Base-by-base conservation (phyloP, 2,888 invertebrate genomes). In the Onchidella celtica region DNA sequence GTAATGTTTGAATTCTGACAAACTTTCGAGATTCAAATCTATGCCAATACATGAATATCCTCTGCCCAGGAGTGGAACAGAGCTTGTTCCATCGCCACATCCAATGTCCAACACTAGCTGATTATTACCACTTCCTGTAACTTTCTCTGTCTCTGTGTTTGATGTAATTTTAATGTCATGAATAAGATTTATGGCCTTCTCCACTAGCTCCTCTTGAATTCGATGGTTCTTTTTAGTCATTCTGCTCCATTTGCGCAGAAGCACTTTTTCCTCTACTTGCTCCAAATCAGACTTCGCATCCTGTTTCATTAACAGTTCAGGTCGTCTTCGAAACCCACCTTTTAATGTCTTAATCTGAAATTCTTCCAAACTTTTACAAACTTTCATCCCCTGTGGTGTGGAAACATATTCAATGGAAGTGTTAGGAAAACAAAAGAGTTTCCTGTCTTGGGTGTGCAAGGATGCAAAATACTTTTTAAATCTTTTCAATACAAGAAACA, bases 11-110 rank as follows among this genome's bases (percentile, higher is more conserved):
- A 65, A 63, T n/a, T 59, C 84, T 38, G 29, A 79, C 47, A 73
- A 68, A 65, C 79, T 78, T 65, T 75, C 61, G 36, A 79, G 63
- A 55, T 79, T 79, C 3, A 84, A 61, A 59, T 86, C 86, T n/a
- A 84, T 55, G n/a, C 85, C 84, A 57, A 83, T 72, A 38, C 84
- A 72, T n/a, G 68, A 68, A 68, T 81, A 76, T 29, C 84, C 84
- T 32, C 61, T 74, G 1, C 40, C 36, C 14, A 72, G 17, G 2
- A 81, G 76, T 21, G 66, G 61, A n/a, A 36, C 47, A 3, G 80
- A 59, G 57, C 85, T 84, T 11, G 75, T 70, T 0, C 86, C 86
- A 59, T 73, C 70, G 2, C 86, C 86, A 83, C 85, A 85, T 21
- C 84, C 86, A 57, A 86, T 79, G 61, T 85, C 86, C 40, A 86